These are phyloP conservation scores for Heliangelus exortis DNA, from an alignment of 2,797 vertebrate genomes.

Conservation along the genomic window DNA sequence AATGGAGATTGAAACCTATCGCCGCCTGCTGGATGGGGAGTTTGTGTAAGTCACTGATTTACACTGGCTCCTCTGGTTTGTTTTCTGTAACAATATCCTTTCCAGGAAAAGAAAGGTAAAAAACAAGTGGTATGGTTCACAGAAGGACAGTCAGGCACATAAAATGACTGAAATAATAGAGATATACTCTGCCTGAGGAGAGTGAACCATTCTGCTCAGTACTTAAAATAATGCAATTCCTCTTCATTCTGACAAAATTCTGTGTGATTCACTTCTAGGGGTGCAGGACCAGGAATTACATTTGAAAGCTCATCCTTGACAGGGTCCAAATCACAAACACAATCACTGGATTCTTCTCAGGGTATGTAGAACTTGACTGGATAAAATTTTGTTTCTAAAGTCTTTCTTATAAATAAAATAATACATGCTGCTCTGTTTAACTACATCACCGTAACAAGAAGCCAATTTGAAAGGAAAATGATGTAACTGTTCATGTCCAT, in stretches of 20 bases:
- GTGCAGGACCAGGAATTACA: background rate
- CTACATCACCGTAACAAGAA: background rate
- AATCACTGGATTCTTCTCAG: conserved; percentile 74
- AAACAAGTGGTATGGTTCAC: background rate
- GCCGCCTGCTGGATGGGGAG: conserved; percentile 79
- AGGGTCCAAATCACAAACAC: conserved; percentile 67
- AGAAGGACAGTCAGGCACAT: background rate
- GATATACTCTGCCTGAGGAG: background rate
- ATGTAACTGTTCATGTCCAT: background rate
- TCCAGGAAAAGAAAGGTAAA: background rate
- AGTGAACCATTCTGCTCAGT: background rate
- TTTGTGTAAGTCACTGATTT: conserved; percentile 39
- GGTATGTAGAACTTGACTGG: conserved; percentile 48
- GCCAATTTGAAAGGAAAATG: background rate
- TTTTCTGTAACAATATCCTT: background rate
- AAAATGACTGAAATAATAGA: background rate
- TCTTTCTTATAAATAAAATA: background rate
- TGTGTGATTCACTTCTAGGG: conserved; percentile 46
- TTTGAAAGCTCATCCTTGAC: conserved; percentile 63
- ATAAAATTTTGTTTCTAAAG: background rate
- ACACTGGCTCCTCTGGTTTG: background rate
- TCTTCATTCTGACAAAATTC: background rate
- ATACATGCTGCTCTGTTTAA: background rate
- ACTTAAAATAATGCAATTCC: background rate
- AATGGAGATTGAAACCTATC: conserved; percentile 81